Evolutionary conservation across 2,888 invertebrate species (phyloP).

Genomic region (Phaonia tiefii): DNA sequence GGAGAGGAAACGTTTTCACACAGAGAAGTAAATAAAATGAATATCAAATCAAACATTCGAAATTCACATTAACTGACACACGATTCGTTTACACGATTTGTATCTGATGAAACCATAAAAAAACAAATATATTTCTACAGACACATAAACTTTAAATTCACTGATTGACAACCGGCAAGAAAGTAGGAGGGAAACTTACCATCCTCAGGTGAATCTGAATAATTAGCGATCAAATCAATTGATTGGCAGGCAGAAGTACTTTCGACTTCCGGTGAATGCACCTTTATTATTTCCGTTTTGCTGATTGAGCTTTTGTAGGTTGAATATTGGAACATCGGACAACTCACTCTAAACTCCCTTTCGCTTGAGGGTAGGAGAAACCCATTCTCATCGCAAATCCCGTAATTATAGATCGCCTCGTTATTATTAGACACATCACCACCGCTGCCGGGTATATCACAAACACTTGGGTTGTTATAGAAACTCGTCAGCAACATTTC

Average conservation of each 20-base stretch:
- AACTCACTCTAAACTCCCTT: conserved; percentile 61
- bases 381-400: conserved; percentile 31
- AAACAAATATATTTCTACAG: neutral
- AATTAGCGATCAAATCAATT: neutral
- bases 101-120: neutral
- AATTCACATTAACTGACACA: neutral
- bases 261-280: conserved; percentile 12
- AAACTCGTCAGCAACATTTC: neutral
- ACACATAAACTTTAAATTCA: neutral
- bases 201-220: neutral
- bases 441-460: conserved; percentile 8
- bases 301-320: neutral
- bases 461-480: conserved; percentile 3
- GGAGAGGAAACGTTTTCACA: too few species aligned
- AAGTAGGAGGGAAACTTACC: conserved; percentile 25
- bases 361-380: conserved; percentile 48
- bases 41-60: conserved; percentile 18
- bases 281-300: neutral
- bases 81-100: neutral
- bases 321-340: neutral
- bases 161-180: too few species aligned
- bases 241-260: neutral
- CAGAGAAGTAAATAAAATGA: conserved; percentile 28
- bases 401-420: conserved; percentile 51
- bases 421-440: conserved; percentile 29